Percentiles rank a stretch among this genome's conserved stretches.
phyloP scores from a whole-genome alignment of 2,888 invertebrate genomes.

The Drosophila hawaiiensis region DNA sequence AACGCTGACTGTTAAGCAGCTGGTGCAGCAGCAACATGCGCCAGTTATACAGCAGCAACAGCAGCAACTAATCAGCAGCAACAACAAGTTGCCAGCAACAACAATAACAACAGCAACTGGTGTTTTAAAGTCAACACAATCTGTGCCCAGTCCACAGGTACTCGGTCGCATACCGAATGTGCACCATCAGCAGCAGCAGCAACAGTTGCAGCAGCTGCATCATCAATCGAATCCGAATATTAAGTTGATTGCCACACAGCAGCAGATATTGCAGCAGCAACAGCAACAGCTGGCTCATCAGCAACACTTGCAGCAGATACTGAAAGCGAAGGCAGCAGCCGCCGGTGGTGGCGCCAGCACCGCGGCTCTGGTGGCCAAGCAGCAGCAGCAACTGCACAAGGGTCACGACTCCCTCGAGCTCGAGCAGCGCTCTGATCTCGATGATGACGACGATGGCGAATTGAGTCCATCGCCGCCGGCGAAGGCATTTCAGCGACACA shows the following conservation, averaged over 20 bases:
- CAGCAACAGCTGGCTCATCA: conserved; percentile 82
- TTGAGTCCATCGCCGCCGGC: conserved; percentile 85
- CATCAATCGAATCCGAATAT: conserved; percentile 82
- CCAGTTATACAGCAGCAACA: conserved; percentile 83
- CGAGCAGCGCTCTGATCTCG: conserved; percentile 83
- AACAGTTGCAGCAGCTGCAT: conserved; percentile 60
- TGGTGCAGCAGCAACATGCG: conserved; percentile 83
- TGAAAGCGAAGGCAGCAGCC: conserved; percentile 82
- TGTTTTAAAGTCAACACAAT: conserved; percentile 44
- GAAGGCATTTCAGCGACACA: conserved; percentile 87
- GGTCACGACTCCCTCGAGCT: conserved; percentile 79
- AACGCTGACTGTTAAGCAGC: conserved; percentile 80
- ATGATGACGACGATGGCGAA: conserved; percentile 83
- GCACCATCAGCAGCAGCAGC: conserved; percentile 71
- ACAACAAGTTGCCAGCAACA: conserved; percentile 33
- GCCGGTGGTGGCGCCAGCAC: conserved; percentile 80
- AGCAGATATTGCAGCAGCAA: conserved; percentile 79
- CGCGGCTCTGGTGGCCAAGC: conserved; percentile 82
- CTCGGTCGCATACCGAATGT: conserved; percentile 77
- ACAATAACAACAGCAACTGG: conserved; percentile 47
- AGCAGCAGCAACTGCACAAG: conserved; percentile 80
- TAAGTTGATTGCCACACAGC: conserved; percentile 81
- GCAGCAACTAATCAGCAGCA: conserved; percentile 76
- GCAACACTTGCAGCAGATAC: conserved; percentile 83
- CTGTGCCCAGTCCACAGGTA: conserved; percentile 69